These are phyloP conservation scores for Caenorhabditis inopinata DNA, from an alignment of 1,140 invertebrate genomes.

Conservation along the genomic window DNA sequence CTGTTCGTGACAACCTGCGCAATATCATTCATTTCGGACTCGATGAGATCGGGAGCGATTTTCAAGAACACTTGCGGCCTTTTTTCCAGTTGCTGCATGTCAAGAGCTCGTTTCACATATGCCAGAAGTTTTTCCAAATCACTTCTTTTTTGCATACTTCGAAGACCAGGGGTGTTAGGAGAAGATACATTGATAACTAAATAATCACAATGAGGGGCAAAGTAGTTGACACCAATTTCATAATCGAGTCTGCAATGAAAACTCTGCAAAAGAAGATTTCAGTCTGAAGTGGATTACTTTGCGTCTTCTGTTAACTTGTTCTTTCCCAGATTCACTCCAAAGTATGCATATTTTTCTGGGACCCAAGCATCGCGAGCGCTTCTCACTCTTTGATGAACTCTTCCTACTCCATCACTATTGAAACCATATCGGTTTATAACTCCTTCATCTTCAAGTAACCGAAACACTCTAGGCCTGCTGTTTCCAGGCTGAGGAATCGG, in stretches of 20 bases:
- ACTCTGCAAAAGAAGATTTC: neutral
- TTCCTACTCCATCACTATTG: conserved; percentile 89
- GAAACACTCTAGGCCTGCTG: conserved; percentile 84
- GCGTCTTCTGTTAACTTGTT: conserved; percentile 82
- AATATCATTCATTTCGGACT: conserved; percentile 80
- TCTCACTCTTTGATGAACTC: conserved; percentile 67
- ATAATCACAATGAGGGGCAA: conserved; percentile 69
- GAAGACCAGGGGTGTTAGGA: conserved; percentile 90
- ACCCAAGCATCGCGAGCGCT: conserved; percentile 41
- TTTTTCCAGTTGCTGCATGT: conserved; percentile 67
- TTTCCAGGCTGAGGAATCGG: conserved; percentile 88
- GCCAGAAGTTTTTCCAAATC: conserved; percentile 74
- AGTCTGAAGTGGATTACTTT: neutral
- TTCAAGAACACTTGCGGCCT: conserved; percentile 79
- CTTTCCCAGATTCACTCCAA: conserved; percentile 69
- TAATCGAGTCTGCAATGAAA: conserved; percentile 75
- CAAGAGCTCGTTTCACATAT: conserved; percentile 71
- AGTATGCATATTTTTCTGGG: conserved; percentile 16
- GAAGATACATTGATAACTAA: conserved; percentile 71
- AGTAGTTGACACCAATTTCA: conserved; percentile 68
- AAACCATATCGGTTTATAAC: conserved; percentile 92
- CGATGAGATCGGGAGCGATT: conserved; percentile 84
- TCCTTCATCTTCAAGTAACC: conserved; percentile 75
- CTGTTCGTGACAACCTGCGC: conserved; percentile 69
- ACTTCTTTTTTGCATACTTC: conserved; percentile 79